Evolutionary conservation across 1,140 invertebrate genomes (phyloP).

Genomic region (Meloidogyne floridensis): DNA sequence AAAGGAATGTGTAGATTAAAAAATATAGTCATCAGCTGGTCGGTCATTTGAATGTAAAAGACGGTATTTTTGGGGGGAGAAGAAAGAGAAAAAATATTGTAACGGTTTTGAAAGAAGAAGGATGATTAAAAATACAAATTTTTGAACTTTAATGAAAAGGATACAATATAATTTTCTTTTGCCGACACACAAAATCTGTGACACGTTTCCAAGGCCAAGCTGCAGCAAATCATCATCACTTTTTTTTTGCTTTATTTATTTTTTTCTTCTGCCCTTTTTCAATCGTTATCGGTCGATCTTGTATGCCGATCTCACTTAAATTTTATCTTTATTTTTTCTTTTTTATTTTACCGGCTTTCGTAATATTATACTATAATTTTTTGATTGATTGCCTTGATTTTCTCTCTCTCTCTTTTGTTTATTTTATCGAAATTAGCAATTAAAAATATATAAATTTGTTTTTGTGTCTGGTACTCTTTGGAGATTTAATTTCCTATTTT

Average conservation of each 20-base stretch:
- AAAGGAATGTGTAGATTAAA: background rate
- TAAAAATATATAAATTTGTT: too few species aligned
- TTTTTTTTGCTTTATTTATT: background rate
- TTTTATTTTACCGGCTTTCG: conserved; percentile 1
- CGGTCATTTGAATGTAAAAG: background rate
- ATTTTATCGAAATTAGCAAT: background rate
- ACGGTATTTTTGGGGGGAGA: background rate
- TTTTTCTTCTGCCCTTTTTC: background rate
- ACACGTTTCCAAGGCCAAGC: background rate
- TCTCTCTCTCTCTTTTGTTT: background rate
- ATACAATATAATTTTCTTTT: background rate
- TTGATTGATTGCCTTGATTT: background rate
- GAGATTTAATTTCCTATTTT: too few species aligned
- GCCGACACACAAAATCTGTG: background rate
- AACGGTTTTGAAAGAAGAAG: background rate
- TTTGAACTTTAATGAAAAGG: too few species aligned
- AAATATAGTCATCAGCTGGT: background rate
- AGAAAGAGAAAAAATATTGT: background rate
- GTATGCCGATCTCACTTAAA: background rate
- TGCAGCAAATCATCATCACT: background rate
- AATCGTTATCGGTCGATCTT: background rate
- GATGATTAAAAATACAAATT: background rate
- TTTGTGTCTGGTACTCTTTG: too few species aligned
- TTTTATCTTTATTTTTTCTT: background rate
- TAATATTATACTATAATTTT: background rate